Evolutionary conservation across 2,797 vertebrate genomes (phyloP).

Genomic region (Dallia pectoralis): DNA sequence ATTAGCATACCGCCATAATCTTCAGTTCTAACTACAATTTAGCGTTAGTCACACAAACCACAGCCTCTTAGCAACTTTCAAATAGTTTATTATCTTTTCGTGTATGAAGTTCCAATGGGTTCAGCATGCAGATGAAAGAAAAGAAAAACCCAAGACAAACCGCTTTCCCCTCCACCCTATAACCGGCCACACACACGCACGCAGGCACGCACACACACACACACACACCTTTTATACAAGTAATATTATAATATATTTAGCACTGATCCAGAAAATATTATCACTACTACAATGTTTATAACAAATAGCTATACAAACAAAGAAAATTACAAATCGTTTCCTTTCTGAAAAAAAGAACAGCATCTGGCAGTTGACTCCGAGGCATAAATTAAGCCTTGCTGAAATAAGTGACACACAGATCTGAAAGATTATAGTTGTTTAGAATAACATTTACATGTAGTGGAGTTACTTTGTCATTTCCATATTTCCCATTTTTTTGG

Average conservation of each 20-base stretch:
- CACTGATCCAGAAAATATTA: conserved; percentile 66
- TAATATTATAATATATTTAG: conserved; percentile 52
- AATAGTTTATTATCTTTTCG: conserved; percentile 77
- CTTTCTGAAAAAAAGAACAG: conserved; percentile 79
- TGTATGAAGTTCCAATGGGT: conserved; percentile 87
- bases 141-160: conserved; percentile 79
- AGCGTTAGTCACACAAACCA: neutral
- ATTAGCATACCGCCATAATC: too few relatives aligned
- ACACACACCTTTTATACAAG: conserved; percentile 38
- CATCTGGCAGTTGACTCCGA: conserved; percentile 83
- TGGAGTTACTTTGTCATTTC: conserved; percentile 75
- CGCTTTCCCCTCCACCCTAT: conserved; percentile 46
- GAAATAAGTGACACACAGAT: conserved; percentile 78
- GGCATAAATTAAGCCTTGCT: conserved; percentile 76
- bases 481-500: conserved; percentile 83
- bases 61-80: conserved; percentile 1
- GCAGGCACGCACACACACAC: conserved; percentile 48
- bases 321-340: conserved; percentile 54
- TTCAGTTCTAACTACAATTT: too few relatives aligned
- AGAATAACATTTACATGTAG: conserved; percentile 77
- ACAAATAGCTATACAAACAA: conserved; percentile 87
- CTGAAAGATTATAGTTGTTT: conserved; percentile 71
- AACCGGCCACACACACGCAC: conserved; percentile 27
- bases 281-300: conserved; percentile 78
- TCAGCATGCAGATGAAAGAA: conserved; percentile 80